Percentiles rank a stretch among this genome's conserved stretches.
These are phyloP conservation scores for Oceanodroma leucorhoa DNA, from an alignment of 2,797 vertebrate genomes.

Conservation along the genomic window DNA sequence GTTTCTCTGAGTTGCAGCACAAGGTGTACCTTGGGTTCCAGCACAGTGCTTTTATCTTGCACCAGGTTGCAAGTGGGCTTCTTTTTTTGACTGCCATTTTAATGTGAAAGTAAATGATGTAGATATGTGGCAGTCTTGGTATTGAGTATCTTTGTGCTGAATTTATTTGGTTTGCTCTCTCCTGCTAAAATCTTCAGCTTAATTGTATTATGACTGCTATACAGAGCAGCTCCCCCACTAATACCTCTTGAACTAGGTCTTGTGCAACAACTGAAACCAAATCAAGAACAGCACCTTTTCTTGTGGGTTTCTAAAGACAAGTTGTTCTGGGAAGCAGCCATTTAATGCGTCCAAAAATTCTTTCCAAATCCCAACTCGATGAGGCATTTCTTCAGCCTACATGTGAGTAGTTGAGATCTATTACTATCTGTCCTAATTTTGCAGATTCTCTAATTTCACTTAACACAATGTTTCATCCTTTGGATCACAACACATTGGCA, in stretches of 20 bases:
- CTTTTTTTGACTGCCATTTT: neutral
- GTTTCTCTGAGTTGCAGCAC: neutral
- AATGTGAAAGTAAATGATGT: neutral
- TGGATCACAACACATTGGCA: neutral
- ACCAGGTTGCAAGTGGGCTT: neutral
- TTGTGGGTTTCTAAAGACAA: neutral
- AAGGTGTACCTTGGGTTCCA: neutral
- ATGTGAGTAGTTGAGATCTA: neutral
- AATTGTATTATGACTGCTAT: neutral
- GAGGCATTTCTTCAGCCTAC: neutral
- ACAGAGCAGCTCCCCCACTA: neutral
- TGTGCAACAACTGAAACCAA: constrained; percentile 9
- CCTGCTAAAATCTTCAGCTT: neutral
- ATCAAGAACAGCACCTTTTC: neutral
- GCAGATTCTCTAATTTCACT: neutral
- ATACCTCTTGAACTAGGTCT: neutral
- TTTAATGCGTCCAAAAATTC: neutral
- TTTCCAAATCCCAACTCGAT: neutral
- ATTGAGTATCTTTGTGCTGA: neutral
- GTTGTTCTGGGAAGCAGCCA: constrained; percentile 4
- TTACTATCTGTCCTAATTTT: neutral
- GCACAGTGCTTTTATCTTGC: neutral
- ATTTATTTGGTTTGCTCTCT: neutral
- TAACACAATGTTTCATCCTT: neutral
- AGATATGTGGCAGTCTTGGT: neutral